Conservation (phyloP, 2,888 invertebrate genomes). For the Conchocele bisecta region DNA sequence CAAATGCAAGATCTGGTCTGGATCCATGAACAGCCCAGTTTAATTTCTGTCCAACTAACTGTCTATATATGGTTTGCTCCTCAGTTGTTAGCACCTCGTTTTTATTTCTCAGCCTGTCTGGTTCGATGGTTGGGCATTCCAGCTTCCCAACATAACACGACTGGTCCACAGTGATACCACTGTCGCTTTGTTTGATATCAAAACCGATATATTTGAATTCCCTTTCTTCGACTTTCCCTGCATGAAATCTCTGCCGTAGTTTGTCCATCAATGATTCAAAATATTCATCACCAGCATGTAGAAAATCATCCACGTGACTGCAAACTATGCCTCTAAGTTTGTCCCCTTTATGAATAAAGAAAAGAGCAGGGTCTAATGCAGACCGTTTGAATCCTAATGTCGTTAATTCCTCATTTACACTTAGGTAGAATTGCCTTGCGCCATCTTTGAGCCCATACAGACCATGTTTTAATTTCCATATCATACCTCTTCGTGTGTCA, state of each 20-base stretch:
- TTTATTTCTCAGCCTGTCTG: conserved; percentile 5
- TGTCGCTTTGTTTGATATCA: conserved; percentile 17
- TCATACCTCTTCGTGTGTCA: conserved; percentile 2
- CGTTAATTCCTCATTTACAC: conserved; percentile 25
- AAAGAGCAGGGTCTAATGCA: background rate
- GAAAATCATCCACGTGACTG: conserved; percentile 3
- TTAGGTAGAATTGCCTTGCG: conserved; percentile 47
- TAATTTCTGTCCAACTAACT: conserved; percentile 19
- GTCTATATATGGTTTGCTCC: background rate
- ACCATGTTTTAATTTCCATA: conserved; percentile 54
- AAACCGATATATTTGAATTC: conserved; percentile 4
- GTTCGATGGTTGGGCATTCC: background rate
- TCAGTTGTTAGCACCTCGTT: background rate
- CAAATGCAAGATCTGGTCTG: conserved; percentile 37
- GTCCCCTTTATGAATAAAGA: background rate
- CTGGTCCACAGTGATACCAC: conserved; percentile 26
- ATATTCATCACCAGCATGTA: conserved; percentile 2
- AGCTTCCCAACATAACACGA: conserved; percentile 9
- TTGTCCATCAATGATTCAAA: background rate
- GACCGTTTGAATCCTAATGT: background rate
- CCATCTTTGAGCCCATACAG: conserved; percentile 54
- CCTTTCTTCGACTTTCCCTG: conserved; percentile 1
- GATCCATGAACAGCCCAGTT: conserved; percentile 40
- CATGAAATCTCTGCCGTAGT: background rate
- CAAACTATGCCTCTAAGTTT: conserved; percentile 3